These are phyloP conservation scores for Microcebus murinus DNA, from an alignment of 2,113 vertebrate genomes.

Conservation along the genomic window DNA sequence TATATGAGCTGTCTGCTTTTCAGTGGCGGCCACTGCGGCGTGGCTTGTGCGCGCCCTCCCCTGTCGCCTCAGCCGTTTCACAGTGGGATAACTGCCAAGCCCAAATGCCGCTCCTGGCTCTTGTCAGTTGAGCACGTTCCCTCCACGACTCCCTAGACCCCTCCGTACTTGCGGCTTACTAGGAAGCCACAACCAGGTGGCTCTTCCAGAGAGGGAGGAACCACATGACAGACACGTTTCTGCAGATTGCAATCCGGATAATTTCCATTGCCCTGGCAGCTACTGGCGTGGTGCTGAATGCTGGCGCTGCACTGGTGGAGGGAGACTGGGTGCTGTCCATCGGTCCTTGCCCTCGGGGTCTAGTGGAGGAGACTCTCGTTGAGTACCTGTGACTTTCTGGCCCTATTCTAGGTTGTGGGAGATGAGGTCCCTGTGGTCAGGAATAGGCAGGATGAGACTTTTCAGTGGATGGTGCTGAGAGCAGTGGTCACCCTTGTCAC, in stretches of 20 bases:
- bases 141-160: not conserved
- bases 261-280: not conserved
- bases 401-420: not conserved
- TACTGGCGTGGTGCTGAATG: not conserved
- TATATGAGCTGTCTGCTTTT: rapidly evolving
- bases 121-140: rapidly evolving
- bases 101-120: not conserved
- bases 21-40: rapidly evolving
- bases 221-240: not conserved
- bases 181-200: not conserved
- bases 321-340: not conserved
- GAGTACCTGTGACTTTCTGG: not conserved
- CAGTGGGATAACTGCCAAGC: not conserved
- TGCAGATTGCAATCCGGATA: not conserved
- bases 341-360: not conserved
- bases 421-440: not conserved
- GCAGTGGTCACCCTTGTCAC: not conserved
- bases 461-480: not conserved
- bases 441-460: not conserved
- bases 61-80: rapidly evolving
- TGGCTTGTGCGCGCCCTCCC: not conserved
- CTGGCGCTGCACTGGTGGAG: not conserved
- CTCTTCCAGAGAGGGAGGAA: not conserved
- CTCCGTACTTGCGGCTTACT: not conserved
- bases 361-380: not conserved